Evolutionary conservation across 2,888 invertebrate species (phyloP).

Genomic region (Philaethria dido): DNA sequence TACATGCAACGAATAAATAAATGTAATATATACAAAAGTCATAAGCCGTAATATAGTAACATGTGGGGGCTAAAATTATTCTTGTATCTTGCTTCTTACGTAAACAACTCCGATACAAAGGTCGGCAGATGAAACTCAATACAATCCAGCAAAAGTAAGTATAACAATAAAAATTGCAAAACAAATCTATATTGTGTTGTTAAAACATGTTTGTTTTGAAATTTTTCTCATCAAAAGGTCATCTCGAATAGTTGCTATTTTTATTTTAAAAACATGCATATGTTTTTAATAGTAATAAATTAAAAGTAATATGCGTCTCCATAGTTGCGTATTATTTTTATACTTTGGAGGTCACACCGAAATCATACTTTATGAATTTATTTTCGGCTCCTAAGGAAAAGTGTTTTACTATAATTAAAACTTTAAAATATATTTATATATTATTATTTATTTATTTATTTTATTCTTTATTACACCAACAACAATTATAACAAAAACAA

Average conservation of each 20-base stretch:
- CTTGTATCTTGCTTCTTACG: background rate
- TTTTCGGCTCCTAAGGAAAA: too few species aligned
- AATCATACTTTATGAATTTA: too few species aligned
- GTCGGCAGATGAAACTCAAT: background rate
- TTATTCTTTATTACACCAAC: too few species aligned
- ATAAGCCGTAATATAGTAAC: background rate
- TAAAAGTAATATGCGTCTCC: too few species aligned
- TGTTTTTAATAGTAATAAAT: too few species aligned
- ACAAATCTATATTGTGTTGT: background rate
- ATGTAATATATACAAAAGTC: background rate
- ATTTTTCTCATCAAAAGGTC: background rate
- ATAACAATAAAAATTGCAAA: background rate
- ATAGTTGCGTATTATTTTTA: too few species aligned
- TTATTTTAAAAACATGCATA: too few species aligned
- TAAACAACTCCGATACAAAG: background rate
- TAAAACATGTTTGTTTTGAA: background rate
- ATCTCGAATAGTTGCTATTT: background rate
- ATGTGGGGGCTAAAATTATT: background rate
- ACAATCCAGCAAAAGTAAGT: background rate
- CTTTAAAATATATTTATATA: too few species aligned
- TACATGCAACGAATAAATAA: background rate
- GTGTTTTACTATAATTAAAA: too few species aligned
- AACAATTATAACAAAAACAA: too few species aligned
- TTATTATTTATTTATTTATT: too few species aligned
- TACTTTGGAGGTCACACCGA: too few species aligned